Base-by-base conservation (phyloP, 2,888 invertebrate genomes). In the Catocala nupta region DNA sequence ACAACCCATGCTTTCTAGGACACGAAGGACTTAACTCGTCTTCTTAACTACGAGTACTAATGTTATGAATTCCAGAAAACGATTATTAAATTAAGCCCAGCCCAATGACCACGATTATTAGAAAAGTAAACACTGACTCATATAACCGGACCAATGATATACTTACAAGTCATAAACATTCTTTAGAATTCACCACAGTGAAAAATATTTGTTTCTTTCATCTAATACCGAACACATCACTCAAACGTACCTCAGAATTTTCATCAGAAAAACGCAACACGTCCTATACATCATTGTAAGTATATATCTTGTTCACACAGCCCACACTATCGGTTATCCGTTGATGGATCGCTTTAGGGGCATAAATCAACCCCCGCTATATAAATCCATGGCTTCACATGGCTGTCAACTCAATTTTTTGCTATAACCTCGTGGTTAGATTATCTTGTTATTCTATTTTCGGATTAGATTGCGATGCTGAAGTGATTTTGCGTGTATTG, bases 281-380 rank as follows among this genome's bases (percentile, higher is more conserved):
- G 57, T 59, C 42, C 68, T 68, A 73, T 74, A 71, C 68, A 65
- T 69, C 65, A 71, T 68, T 70, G 73, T 66, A 62, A 70, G 71
- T 70, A 77, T 77, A 80, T 75, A 75, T 73, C 57, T 55, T 55
- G 65, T 56, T 60, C 59, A 70, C 55, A 64, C 58, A 58, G 56
- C 56, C 62, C 65, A 77, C 81, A 82, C 82, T 82, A 84, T 84
- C 84, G 69, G 74, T 78, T 82, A 76, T 71, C 64, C 75, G 36
- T 68, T 79, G 85, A 86, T 87, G 81, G 87, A 87, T 86, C 78
- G 81, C 72, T 73, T 68, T 61, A 54, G 65, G 77, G 76, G 81
- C 81, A 83, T 86, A 84, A 87, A 87, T 87, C 86, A 87, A 76
- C 69, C 73, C 59, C 51, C 60, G 39, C 64, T 67, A 75, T 79